phyloP scores from a whole-genome alignment of 2,888 invertebrate genomes.

The Sarcophaga rosellei region DNA sequence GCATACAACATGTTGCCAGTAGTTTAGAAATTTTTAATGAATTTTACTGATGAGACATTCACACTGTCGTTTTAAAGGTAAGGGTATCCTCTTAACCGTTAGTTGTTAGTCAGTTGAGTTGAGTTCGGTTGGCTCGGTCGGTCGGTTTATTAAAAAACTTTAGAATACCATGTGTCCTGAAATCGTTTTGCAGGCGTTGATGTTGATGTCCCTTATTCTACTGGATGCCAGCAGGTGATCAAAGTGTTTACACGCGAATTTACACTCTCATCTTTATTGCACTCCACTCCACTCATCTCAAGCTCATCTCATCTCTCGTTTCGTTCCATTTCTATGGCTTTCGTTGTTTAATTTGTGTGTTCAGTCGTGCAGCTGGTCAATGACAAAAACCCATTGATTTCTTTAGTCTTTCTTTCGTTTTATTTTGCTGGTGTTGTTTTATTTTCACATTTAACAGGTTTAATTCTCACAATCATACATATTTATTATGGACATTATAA shows the following conservation, averaged over 20 bases:
- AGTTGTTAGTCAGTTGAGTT: slow-evolving; percentile 14
- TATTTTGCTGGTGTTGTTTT: background rate
- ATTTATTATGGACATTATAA: background rate
- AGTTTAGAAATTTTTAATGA: slow-evolving; percentile 11
- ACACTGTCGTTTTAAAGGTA: background rate
- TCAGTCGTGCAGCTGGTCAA: slow-evolving; percentile 66
- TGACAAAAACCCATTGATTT: slow-evolving; percentile 66
- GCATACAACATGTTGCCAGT: background rate
- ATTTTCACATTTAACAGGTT: slow-evolving; percentile 58
- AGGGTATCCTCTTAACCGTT: slow-evolving; percentile 39
- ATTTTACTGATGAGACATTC: slow-evolving; percentile 16
- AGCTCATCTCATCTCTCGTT: no score
- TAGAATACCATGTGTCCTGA: slow-evolving; percentile 2
- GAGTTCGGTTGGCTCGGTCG: background rate
- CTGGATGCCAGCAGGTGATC: slow-evolving; percentile 79
- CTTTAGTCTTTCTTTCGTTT: background rate
- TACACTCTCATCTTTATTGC: slow-evolving; percentile 78
- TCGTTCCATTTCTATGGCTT: no score
- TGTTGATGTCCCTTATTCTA: slow-evolving; percentile 66
- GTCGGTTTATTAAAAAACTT: background rate
- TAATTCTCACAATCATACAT: slow-evolving; percentile 32
- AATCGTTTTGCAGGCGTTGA: slow-evolving; percentile 55
- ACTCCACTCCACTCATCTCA: background rate
- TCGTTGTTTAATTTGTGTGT: slow-evolving; percentile 38
- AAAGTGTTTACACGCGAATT: slow-evolving; percentile 82